A percentile compares a stretch with the other conserved stretches of the same genome.
These are phyloP conservation scores for Drosophila insularis DNA, from an alignment of 1,140 invertebrate genomes.

Conservation along the genomic window DNA sequence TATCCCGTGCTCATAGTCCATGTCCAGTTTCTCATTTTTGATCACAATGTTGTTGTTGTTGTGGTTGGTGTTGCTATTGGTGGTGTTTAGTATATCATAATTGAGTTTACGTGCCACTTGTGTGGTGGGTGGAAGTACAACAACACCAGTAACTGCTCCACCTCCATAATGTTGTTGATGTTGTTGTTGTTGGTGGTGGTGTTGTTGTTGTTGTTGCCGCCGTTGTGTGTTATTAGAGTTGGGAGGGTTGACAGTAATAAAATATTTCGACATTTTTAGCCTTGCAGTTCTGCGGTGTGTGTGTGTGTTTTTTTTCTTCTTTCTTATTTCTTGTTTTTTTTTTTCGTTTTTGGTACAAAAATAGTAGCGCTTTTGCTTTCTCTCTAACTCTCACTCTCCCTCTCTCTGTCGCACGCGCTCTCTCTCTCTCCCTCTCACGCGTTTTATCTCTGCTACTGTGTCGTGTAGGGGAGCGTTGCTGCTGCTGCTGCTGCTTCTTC, in stretches of 20 bases:
- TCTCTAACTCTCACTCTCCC: conserved; percentile 19
- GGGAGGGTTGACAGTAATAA: conserved; percentile 56
- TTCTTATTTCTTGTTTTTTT: neutral
- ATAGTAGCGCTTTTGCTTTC: conserved; percentile 27
- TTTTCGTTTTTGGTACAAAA: conserved; percentile 29
- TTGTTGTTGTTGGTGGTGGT: conserved; percentile 24
- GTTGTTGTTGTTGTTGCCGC: conserved; percentile 17
- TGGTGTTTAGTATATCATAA: conserved; percentile 48
- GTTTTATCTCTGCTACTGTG: neutral
- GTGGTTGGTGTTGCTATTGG: conserved; percentile 36
- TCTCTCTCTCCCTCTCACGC: conserved; percentile 7
- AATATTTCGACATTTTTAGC: conserved; percentile 78
- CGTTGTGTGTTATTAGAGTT: conserved; percentile 48
- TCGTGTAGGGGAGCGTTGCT: neutral
- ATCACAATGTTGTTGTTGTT: conserved; percentile 71
- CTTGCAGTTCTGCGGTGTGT: conserved; percentile 36
- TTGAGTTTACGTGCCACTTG: conserved; percentile 64
- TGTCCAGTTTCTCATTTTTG: conserved; percentile 56
- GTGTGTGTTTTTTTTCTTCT: too few relatives aligned
- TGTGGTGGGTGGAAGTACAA: conserved; percentile 7
- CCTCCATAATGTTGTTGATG: conserved; percentile 44
- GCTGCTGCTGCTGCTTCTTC: conserved; percentile 8
- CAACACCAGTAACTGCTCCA: conserved; percentile 23
- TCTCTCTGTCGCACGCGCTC: conserved; percentile 14
- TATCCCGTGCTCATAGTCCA: conserved; percentile 53